Base-by-base conservation (phyloP, 2,113 vertebrate species). In the Lepus europaeus region DNA sequence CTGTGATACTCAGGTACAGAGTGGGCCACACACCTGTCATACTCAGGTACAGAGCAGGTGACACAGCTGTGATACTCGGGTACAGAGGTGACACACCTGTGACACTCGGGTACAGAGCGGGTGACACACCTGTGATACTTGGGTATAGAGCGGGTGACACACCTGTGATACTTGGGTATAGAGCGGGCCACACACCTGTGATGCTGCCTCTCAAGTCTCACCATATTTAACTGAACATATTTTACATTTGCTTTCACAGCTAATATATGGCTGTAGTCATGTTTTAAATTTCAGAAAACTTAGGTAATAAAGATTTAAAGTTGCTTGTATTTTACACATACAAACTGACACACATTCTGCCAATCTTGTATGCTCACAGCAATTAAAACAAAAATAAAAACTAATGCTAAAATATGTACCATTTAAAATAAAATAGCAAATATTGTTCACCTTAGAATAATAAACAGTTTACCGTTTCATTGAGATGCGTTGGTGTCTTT, bases 391-490 rank as follows among this genome's bases (percentile, higher is more conserved):
- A 78, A 90, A 89, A 66, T 51, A 56, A 94, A 63, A 87, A 63
- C 61, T 92, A 2, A 73, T 88, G 85, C 61, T 93, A 95, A 88
- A 90, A 76, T 81, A 61, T 76, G 5, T 81, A 70, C 66, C 8
- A 95, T 88, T 95, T 91, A 88, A 96, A 97, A 68, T 93, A 59
- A 96, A 94, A 31, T 95, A 68, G 53, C 45, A 90, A 36, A 91
- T 89, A 79, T 45, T 93, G 25, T 36, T 92, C 89, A 64, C 4
- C 80, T 87, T 93, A 90, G 88, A 91, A 83, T 87, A 78, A 90
- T 51, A 76, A 78, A 70, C 27, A 85, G 27, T 92, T 88, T 87
- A 70, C 13, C 17, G 49, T 39, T 83, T 96, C 61, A 61, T 49
- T 93, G 78, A 92, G 66, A 82, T 92, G 25, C 73, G 56, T 74